Evolutionary conservation across 2,113 vertebrate genomes (phyloP), one percentile per base, ranked within the genome.

Genomic region (Dipodomys stephensi): DNA sequence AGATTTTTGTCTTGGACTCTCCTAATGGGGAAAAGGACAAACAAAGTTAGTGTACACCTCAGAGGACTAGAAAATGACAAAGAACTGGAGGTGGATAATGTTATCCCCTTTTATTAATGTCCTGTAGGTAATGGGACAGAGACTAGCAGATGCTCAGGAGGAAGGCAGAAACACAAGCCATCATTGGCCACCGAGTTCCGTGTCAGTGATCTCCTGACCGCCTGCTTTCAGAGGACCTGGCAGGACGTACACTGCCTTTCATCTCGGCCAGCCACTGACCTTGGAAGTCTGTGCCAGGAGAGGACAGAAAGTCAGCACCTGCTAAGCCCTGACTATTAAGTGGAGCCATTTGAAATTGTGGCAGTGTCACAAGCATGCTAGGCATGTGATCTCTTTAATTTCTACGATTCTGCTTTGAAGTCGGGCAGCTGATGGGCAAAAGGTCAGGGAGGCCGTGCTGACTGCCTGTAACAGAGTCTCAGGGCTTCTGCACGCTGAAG

Each of bases 41-140:
- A 73, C 64, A 69, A 79, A 11, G 2, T 77, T 28, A 76, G 9
- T 44, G 16, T 8, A 3, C 71, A 83, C 28, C 30, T 73, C 53
- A 57, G 72, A 90, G 35, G 86, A 88, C 7, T 78, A n/a, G 53
- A 86, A 91, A 86, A 71, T n/a, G 85, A 60, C 32, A 92, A 72
- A 72, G 25, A 77, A 69, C 72, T 25, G 78, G 30, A 84, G 62
- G 64, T 81, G 86, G 90, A 71, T 68, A 5, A 81, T 69, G 83
- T 88, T 78, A 49, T 18, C 46, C 79, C n/a, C 8, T 2, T 44
- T 32, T 67, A 88, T 27, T n/a, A 79, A 94, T 77, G 30, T 49
- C 90, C 23, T 88, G 10, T 68, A 77, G 90, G 88, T 83, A 32
- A 93, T 27, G 90, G 20, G 8, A 6, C 44, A 92, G 39, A 81